phyloP scores from a whole-genome alignment of 2,888 invertebrate genomes.

The Calephelis perditalis region DNA sequence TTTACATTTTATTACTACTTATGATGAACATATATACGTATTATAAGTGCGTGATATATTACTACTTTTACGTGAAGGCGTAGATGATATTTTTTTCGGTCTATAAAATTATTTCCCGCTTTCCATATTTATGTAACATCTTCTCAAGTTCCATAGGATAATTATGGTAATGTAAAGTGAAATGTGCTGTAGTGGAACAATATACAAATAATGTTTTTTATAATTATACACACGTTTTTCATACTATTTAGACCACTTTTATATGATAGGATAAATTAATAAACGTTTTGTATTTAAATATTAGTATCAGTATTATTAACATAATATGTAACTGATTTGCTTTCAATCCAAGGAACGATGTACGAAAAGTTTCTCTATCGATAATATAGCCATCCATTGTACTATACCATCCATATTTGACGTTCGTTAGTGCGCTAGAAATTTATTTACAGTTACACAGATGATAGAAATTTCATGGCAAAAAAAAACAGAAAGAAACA shows the following conservation, averaged over 20 bases:
- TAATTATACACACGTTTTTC: constrained; percentile 2
- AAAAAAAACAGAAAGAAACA: too few relatives aligned
- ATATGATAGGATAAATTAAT: background rate
- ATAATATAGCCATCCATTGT: constrained; percentile 10
- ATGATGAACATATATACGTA: too few relatives aligned
- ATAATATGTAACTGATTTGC: constrained; percentile 1
- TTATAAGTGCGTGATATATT: too few relatives aligned
- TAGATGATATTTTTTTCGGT: too few relatives aligned
- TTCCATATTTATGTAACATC: too few relatives aligned
- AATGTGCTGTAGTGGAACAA: background rate
- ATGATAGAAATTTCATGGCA: too few relatives aligned
- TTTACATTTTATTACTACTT: too few relatives aligned
- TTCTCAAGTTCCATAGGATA: too few relatives aligned
- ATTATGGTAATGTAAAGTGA: background rate
- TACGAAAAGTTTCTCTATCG: constrained; percentile 1
- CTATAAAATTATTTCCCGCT: too few relatives aligned
- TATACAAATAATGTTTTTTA: background rate
- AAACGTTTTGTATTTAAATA: background rate
- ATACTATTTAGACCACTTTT: background rate
- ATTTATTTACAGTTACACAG: too few relatives aligned
- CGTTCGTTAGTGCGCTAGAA: constrained; percentile 19
- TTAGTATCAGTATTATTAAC: constrained; percentile 3
- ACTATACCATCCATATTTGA: constrained; percentile 8
- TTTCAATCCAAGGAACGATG: constrained; percentile 1
- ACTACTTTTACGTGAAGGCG: too few relatives aligned